A percentile compares a stretch with the other conserved stretches of the same genome.
phyloP scores from a whole-genome alignment of 2,888 invertebrate species.

The Dorcus hopei region DNA sequence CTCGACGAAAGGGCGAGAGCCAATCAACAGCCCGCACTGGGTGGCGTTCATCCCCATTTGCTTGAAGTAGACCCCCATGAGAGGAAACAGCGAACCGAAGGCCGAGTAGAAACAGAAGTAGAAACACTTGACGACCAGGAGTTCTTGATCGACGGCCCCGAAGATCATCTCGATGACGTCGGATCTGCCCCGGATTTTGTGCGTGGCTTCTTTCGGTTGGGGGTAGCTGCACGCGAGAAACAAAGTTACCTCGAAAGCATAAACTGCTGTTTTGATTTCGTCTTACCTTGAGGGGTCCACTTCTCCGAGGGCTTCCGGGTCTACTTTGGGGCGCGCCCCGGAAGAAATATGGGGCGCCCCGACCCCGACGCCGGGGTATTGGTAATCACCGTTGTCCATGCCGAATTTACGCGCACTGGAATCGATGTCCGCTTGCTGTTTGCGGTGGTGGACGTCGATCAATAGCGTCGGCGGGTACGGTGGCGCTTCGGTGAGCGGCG shows the following conservation, averaged over 20 bases:
- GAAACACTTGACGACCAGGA: conserved; percentile 93
- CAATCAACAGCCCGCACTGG: conserved; percentile 91
- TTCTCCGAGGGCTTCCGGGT: conserved; percentile 79
- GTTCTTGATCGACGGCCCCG: conserved; percentile 82
- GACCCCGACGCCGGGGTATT: conserved; percentile 27
- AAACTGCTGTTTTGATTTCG: not conserved
- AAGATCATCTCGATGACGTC: conserved; percentile 81
- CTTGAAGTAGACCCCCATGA: conserved; percentile 99
- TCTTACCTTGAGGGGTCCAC: conserved; percentile 74
- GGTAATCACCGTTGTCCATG: conserved; percentile 39
- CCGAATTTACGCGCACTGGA: conserved; percentile 21
- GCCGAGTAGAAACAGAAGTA: conserved; percentile 99
- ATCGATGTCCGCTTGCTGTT: conserved; percentile 27
- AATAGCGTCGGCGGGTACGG: conserved; percentile 14
- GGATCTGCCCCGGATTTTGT: conserved; percentile 83
- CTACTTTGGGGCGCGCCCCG: conserved; percentile 68
- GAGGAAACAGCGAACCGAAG: conserved; percentile 95
- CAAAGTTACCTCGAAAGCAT: not conserved
- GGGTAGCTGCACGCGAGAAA: conserved; percentile 61
- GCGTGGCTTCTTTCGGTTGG: conserved; percentile 82
- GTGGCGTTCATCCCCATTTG: conserved; percentile 98
- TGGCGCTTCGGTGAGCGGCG: too few relatives aligned
- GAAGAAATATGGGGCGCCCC: conserved; percentile 20
- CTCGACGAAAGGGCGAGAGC: conserved; percentile 94
- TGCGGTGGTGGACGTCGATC: conserved; percentile 19